Evolutionary conservation across 1,140 invertebrate genomes (phyloP), one percentile per base, ranked within the genome.

Genomic region (Bombus consobrinus): DNA sequence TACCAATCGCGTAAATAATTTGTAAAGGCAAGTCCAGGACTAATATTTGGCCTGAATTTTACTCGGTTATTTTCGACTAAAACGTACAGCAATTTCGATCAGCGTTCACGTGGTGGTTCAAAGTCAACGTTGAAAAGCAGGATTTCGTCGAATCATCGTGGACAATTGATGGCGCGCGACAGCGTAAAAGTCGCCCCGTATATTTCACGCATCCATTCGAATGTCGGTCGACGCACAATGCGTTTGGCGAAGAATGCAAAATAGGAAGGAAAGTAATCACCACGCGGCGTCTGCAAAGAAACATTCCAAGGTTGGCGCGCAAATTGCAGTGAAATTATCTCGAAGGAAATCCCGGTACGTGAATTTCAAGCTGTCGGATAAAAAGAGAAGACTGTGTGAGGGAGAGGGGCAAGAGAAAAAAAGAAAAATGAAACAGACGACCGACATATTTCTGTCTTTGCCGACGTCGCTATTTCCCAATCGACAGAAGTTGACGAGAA

Each of bases 401-500:
- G 9, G 0, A 12, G 9, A 10, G 22, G 18, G 25, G 22, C 5
- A 25, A n/a, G 13, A 15, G 13, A 25, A 37, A n/a, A 37, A 32
- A 34, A 2, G 1, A 32, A 76, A 59, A 57, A 76, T 3, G 34
- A 59, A 75, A 10, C 18, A 12, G 15, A 18, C 37, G 18, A 43
- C 12, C 57, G 57, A 43, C 71, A 37, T 43, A 75, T 75, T 83
- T 83, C 66, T 43, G 69, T 41, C 64, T 73, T 79, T 74, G 76
- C 0, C 62, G 47, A n/a, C 43, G 59, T 88, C 81, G 87, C 88
- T 88, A 77, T 88, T 85, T 66, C 87, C 62, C 87, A 83, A 88
- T 88, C 83, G 87, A 81, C 87, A 57, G 62, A 34, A 75, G 87
- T 69, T 88, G 87, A 85, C 87, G 77, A 57, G 83, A 72, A 88